Evolutionary conservation across 1,140 invertebrate genomes (phyloP), one percentile per base, ranked within the genome.

Genomic region (Leptinotarsa texana): DNA sequence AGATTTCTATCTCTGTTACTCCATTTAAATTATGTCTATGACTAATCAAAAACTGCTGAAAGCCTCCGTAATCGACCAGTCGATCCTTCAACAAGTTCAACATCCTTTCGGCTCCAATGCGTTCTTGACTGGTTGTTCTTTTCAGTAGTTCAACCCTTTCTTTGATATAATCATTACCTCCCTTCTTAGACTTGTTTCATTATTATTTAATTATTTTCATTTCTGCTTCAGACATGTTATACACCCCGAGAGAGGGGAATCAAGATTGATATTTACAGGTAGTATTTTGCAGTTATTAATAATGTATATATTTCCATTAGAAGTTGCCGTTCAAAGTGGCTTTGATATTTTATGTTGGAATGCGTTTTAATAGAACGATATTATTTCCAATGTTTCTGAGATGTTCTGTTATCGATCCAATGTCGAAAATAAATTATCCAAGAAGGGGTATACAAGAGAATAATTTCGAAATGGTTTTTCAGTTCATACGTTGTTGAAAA

Each of bases 131-230:
- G 66, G 63, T 77, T 80, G 79, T 79, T 76, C 77, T 79, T 80
- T 79, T 74, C 79, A 81, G 81, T 80, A 83, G 83, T 83, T 84
- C 79, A 84, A 82, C 83, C 83, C 81, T 82, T 84, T 83, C 84
- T 84, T 84, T 84, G 83, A 84, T 85, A 83, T 84, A 84, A 84
- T 84, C 83, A 85, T 85, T 82, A 80, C 81, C 79, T 42, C 81
- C 78, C 75, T 79, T 82, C 77, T 79, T 80, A 81, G 82, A 80
- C 82, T 82, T 80, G 83, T 83, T 84, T 84, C 84, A 84, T 85
- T 84, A 84, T 84, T 85, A 85, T 85, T 85, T 84, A 84, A 85
- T 85, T 85, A 85, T 85, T 85, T 85, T 85, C 84, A 83, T 85
- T 85, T 85, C 84, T 84, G 83, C 79, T 80, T 77, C 74, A 83